A percentile compares a stretch with the other conserved stretches of the same genome.
These are phyloP conservation scores for Erpornis zantholeuca DNA, from an alignment of 2,113 vertebrate genomes.

Conservation along the genomic window DNA sequence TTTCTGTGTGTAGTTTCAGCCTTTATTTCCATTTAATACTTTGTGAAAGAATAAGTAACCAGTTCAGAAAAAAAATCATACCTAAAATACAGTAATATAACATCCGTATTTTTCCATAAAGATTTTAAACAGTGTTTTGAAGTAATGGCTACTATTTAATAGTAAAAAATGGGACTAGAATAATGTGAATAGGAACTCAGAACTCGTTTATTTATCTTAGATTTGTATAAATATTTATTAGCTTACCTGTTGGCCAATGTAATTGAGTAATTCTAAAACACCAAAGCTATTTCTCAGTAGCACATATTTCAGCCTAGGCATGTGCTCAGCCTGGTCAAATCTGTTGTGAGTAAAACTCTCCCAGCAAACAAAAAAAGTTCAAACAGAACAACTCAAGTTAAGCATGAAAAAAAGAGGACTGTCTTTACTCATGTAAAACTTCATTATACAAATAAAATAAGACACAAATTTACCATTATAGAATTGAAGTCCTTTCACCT, in stretches of 20 bases:
- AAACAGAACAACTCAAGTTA: not conserved
- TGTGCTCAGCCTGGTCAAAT: not conserved
- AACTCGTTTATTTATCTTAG: not conserved
- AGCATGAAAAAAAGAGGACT: not conserved
- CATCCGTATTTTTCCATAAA: not conserved
- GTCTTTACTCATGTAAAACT: not conserved
- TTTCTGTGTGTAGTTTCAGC: not conserved
- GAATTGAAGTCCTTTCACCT: not conserved
- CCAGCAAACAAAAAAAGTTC: fast-evolving
- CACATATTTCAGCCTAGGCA: not conserved
- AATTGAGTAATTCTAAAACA: not conserved
- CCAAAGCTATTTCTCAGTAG: not conserved
- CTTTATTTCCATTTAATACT: not conserved
- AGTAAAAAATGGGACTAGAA: not conserved
- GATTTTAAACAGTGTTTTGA: not conserved
- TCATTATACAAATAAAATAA: not conserved
- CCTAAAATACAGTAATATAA: not conserved
- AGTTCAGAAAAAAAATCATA: not conserved
- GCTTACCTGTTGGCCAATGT: not conserved
- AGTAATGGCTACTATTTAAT: not conserved
- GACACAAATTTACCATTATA: not conserved
- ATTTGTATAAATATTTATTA: not conserved
- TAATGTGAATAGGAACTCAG: not conserved
- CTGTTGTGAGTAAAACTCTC: not conserved
- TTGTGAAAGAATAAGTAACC: not conserved